Conservation (phyloP, 2,888 invertebrate genomes). For the Scaeva pyrastri region DNA sequence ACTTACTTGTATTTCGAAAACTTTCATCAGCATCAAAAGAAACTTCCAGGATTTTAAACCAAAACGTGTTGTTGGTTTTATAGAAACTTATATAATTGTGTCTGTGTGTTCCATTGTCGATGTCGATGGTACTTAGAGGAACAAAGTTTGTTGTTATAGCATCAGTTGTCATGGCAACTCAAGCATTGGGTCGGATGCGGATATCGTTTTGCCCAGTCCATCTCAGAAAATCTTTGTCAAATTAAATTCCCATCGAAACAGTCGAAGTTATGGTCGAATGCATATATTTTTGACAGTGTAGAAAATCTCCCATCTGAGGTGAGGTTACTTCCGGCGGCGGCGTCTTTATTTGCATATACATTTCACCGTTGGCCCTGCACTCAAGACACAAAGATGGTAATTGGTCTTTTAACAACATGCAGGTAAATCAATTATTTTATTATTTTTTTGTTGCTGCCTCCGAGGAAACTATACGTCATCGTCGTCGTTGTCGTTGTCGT, state of each 20-base stretch:
- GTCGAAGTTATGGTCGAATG: neutral
- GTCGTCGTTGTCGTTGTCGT: neutral
- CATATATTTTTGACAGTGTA: neutral
- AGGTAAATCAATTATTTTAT: slow-evolving; percentile 21
- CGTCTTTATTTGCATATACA: neutral
- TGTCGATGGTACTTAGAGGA: neutral
- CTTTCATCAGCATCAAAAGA: slow-evolving; percentile 5
- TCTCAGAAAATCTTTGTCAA: neutral
- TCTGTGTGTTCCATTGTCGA: too few species aligned
- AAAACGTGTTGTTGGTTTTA: slow-evolving; percentile 22
- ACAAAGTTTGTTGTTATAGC: slow-evolving; percentile 6
- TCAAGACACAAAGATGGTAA: neutral
- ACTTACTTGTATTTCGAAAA: slow-evolving; percentile 2
- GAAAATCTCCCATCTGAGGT: neutral
- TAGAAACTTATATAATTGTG: neutral
- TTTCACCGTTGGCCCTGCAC: neutral
- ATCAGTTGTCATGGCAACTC: slow-evolving; percentile 2
- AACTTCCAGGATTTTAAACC: slow-evolving; percentile 19
- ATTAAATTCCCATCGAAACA: slow-evolving; percentile 13
- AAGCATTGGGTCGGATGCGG: neutral
- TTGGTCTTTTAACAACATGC: slow-evolving; percentile 23
- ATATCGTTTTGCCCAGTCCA: neutral
- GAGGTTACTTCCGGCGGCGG: neutral
- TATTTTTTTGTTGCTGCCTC: neutral
- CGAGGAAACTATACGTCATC: slow-evolving; percentile 7